Evolutionary conservation across 1,140 invertebrate genomes (phyloP), one percentile per base, ranked within the genome.

Genomic region (Neelides sp.): DNA sequence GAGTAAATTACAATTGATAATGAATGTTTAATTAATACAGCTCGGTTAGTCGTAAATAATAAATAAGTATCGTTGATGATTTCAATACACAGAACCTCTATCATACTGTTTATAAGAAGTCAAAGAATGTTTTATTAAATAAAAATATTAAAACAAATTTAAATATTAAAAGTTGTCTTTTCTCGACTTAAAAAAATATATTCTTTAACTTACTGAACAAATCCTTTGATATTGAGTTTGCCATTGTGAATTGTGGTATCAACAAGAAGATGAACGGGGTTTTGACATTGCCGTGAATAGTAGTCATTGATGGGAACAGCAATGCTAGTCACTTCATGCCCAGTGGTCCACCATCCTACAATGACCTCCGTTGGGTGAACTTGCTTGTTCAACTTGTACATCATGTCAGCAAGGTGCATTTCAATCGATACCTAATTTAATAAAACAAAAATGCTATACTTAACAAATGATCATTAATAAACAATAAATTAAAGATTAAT

Each of bases 291-390:
- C 50, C 89, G 75, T 0, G 88, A 78, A 66, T 94, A 98, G 71
- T 96, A 98, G 64, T 97, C 92, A 63, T 98, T 92, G 65, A 98
- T 96, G 22, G 95, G 82, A 1, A 90, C 89, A 10, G 91, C 95
- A 70, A 96, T 91, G 64, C 87, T 90, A 1, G 91, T 95, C 3
- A 98, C 89, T 69, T 95, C 90, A 60, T 85, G 82, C 42, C 93
- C 92, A 5, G 91, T 96, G 1, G 91, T 92, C 85, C 85, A 97
- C 93, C 93, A 97, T 17, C 93, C 91, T 47, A 97, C 87, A 64
- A 96, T 92, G 56, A 77, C 80, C 73, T 96, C 91, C 48, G 78
- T 79, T 1, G 84, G 76, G 67, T 93, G 93, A 1, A 96, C 91
- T 66, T 89, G 81, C 54, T 82, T 78, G 68, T 96, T 93, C 19